phyloP scores from a whole-genome alignment of 2,888 invertebrate genomes.

The Acanthoscelides obtectus region DNA sequence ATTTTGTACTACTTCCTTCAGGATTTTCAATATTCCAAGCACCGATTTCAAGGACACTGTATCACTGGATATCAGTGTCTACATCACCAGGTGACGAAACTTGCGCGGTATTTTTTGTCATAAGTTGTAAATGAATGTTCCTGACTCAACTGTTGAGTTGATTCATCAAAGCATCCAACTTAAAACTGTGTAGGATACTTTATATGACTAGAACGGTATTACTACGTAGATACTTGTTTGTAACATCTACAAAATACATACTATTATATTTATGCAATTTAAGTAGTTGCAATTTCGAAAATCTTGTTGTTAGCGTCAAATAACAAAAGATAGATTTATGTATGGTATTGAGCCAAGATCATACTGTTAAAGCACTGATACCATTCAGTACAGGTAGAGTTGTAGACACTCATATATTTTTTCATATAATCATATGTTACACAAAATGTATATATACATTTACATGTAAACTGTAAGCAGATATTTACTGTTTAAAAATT shows the following conservation, averaged over 20 bases:
- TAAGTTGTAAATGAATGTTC: no score
- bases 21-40: no score
- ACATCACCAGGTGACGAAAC: no score
- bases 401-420: not conserved
- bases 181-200: not conserved
- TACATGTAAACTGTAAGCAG: no score
- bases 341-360: not conserved
- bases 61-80: no score
- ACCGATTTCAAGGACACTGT: no score
- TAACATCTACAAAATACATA: not conserved
- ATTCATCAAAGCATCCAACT: no score
- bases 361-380: not conserved
- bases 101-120: no score
- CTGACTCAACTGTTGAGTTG: no score
- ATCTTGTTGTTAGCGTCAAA: not conserved
- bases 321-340: not conserved
- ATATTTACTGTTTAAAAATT: no score
- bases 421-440: not conserved
- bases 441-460: no score
- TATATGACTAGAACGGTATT: not conserved
- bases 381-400: not conserved
- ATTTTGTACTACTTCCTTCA: no score
- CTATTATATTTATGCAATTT: not conserved
- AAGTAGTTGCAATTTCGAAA: not conserved
- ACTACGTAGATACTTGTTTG: not conserved